phyloP scores from a whole-genome alignment of 2,888 invertebrate species.

The Frankliniella intonsa region DNA sequence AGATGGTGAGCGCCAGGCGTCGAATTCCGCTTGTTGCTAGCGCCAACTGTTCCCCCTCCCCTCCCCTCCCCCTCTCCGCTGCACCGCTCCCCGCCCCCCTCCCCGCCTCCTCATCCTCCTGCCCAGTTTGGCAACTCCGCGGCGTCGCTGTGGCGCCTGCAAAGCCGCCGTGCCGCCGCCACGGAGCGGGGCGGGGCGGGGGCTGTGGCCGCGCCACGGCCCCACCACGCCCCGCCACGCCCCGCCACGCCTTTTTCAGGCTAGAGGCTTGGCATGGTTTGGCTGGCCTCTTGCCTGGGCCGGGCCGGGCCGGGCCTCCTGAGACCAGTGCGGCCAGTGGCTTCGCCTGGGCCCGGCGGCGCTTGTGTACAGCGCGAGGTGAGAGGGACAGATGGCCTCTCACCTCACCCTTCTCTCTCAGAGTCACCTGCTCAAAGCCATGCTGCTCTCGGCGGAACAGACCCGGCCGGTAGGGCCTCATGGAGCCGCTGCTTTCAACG shows the following conservation, averaged over 20 bases:
- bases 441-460: no score
- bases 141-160: constrained; percentile 23
- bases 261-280: not conserved
- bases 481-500: no score
- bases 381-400: no score
- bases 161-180: constrained; percentile 9
- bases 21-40: constrained; percentile 24
- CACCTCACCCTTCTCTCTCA: no score
- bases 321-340: no score
- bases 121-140: constrained; percentile 21
- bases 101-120: not conserved
- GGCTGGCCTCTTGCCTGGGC: not conserved
- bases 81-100: not conserved
- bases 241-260: no score
- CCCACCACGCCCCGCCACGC: not conserved
- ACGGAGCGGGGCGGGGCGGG: not conserved
- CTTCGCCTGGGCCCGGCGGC: no score
- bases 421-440: no score
- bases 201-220: no score
- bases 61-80: not conserved
- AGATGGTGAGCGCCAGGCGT: not conserved
- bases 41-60: not conserved
- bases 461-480: no score
- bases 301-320: no score
- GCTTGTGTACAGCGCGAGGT: no score